A percentile compares a stretch with the other conserved stretches of the same genome.
Conservation (phyloP, 2,888 invertebrate genomes). For the Megastigmus dorsalis region DNA sequence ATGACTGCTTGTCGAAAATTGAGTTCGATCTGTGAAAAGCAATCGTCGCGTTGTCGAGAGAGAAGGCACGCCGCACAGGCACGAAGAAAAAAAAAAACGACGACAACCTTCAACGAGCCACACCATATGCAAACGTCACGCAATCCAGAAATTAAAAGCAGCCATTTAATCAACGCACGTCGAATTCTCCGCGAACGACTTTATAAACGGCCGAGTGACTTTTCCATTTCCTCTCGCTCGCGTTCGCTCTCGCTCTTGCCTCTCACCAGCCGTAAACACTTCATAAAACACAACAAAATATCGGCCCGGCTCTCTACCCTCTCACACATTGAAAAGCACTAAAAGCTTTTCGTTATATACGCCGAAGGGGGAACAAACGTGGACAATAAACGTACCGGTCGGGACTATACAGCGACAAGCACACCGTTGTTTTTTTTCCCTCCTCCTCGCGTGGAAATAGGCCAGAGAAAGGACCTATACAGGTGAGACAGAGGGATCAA, state of each 20-base stretch:
- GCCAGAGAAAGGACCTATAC: background rate
- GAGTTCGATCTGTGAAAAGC: too few relatives aligned
- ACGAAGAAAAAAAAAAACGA: too few relatives aligned
- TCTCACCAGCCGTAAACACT: background rate
- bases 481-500: background rate
- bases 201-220: constrained; percentile 30
- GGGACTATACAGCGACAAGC: background rate
- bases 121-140: background rate
- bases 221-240: constrained; percentile 11
- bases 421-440: background rate
- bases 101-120: too few relatives aligned
- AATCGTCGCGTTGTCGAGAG: too few relatives aligned
- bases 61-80: too few relatives aligned
- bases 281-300: constrained; percentile 12
- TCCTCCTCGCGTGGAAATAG: background rate
- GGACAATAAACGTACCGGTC: background rate
- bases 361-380: too few relatives aligned
- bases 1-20: too few relatives aligned
- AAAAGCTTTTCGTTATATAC: background rate
- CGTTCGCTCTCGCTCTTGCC: too few relatives aligned
- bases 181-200: constrained; percentile 28
- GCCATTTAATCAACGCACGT: constrained; percentile 24
- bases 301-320: constrained; percentile 2
- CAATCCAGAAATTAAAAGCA: constrained; percentile 37
- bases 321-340: background rate